Percentiles rank a stretch among this genome's conserved stretches.
These are phyloP conservation scores for Nyleta sp. DNA, from an alignment of 2,888 invertebrate genomes.

Conservation along the genomic window DNA sequence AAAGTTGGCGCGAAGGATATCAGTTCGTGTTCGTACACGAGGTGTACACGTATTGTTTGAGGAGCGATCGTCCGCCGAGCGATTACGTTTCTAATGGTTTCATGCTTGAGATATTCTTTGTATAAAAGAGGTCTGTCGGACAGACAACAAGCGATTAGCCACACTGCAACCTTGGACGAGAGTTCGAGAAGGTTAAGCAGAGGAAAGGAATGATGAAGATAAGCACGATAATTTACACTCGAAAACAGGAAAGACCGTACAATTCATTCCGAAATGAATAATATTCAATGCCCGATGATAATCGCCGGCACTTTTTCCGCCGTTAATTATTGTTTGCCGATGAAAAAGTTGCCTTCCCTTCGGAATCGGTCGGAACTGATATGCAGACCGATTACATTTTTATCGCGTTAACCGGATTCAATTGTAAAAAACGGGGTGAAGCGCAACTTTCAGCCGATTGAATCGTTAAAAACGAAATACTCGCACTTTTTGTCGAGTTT, in stretches of 20 bases:
- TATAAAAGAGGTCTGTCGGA: constrained; percentile 61
- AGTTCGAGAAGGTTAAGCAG: constrained; percentile 61
- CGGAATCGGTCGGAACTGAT: too few relatives aligned
- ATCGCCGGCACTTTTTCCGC: constrained; percentile 1
- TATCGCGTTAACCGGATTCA: too few relatives aligned
- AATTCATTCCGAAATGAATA: constrained; percentile 46
- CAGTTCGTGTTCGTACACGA: too few relatives aligned
- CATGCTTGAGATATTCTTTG: constrained; percentile 64
- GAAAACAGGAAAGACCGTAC: constrained; percentile 58
- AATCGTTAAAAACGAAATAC: too few relatives aligned
- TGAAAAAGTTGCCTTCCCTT: not conserved
- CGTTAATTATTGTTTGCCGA: not conserved
- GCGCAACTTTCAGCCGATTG: too few relatives aligned
- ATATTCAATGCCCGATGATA: constrained; percentile 38
- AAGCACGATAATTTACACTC: constrained; percentile 60
- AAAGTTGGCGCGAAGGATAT: too few relatives aligned
- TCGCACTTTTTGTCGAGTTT: too few relatives aligned
- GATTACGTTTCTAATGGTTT: constrained; percentile 64
- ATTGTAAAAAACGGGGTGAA: too few relatives aligned
- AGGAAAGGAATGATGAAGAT: constrained; percentile 59
- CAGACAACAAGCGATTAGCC: constrained; percentile 62
- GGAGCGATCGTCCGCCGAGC: constrained; percentile 45
- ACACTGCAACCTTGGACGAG: constrained; percentile 52
- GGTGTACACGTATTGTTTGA: constrained; percentile 41
- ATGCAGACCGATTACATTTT: too few relatives aligned